phyloP scores from a whole-genome alignment of 2,113 vertebrate species.

The Pterocles burchelli region DNA sequence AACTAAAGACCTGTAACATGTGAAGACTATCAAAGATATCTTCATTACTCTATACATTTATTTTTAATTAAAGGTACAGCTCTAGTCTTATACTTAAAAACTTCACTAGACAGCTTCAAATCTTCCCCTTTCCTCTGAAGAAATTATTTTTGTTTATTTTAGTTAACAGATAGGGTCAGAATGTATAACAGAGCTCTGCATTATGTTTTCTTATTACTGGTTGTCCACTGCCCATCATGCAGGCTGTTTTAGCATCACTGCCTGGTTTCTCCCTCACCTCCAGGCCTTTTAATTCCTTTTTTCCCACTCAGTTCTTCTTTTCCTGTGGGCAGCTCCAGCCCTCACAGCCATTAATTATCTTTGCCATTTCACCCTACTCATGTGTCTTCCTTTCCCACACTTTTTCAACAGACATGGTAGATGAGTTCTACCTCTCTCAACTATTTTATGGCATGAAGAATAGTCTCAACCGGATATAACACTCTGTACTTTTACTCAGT shows the following conservation, averaged over 20 bases:
- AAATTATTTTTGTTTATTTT: not conserved
- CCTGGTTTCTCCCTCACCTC: not conserved
- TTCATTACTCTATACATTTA: not conserved
- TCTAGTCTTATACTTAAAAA: not conserved
- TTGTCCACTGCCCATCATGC: not conserved
- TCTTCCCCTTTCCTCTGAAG: not conserved
- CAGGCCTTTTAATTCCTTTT: not conserved
- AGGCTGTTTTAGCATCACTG: not conserved
- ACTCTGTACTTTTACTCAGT: rapidly evolving
- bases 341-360: not conserved
- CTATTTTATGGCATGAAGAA: not conserved
- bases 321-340: not conserved
- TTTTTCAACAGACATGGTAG: not conserved
- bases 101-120: not conserved
- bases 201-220: not conserved
- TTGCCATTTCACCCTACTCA: not conserved
- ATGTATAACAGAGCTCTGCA: not conserved
- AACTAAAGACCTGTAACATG: not conserved
- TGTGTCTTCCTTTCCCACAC: not conserved
- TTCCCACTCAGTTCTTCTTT: not conserved
- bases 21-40: not conserved
- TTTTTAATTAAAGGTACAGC: not conserved
- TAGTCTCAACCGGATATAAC: not conserved
- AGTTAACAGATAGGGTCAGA: not conserved
- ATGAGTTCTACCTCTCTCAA: not conserved